A percentile compares a stretch with the other conserved stretches of the same genome.
Conservation (phyloP, 2,797 vertebrate species). For the Esox lucius region DNA sequence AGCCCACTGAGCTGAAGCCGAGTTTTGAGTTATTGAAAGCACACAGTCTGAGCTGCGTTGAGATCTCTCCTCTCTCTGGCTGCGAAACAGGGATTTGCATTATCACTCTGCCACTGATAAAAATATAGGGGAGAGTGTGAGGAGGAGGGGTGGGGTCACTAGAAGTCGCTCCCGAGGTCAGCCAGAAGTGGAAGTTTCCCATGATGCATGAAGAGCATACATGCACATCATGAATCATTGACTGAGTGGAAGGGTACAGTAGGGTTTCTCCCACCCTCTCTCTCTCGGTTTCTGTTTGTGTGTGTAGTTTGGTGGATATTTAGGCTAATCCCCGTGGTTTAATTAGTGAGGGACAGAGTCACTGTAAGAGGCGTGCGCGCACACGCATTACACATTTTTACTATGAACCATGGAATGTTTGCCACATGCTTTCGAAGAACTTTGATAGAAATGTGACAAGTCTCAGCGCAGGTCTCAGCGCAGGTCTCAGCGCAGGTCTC, state of each 20-base stretch:
- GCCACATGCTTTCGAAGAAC: background rate
- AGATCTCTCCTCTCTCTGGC: constrained; percentile 15
- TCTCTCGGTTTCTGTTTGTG: constrained; percentile 8
- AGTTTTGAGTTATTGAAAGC: background rate
- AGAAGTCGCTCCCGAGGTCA: constrained; percentile 34
- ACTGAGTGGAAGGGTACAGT: background rate
- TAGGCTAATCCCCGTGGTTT: constrained; percentile 55
- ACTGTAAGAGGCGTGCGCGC: constrained; percentile 5
- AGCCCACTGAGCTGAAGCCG: background rate
- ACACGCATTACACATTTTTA: background rate
- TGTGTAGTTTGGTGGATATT: constrained; percentile 54
- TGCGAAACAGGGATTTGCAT: constrained; percentile 25
- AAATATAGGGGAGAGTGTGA: constrained; percentile 31
- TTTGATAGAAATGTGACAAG: constrained; percentile 18
- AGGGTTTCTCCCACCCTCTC: background rate
- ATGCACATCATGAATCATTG: background rate
- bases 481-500: no score
- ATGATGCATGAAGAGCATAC: constrained; percentile 15
- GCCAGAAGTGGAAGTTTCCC: constrained; percentile 40
- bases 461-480: background rate
- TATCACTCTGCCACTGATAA: constrained; percentile 35
- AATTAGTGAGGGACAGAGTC: constrained; percentile 23
- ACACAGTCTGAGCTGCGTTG: background rate
- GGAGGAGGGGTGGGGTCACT: constrained; percentile 1
- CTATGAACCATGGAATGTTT: background rate